Evolutionary conservation across 2,888 invertebrate genomes (phyloP).

Genomic region (Apamea anceps): DNA sequence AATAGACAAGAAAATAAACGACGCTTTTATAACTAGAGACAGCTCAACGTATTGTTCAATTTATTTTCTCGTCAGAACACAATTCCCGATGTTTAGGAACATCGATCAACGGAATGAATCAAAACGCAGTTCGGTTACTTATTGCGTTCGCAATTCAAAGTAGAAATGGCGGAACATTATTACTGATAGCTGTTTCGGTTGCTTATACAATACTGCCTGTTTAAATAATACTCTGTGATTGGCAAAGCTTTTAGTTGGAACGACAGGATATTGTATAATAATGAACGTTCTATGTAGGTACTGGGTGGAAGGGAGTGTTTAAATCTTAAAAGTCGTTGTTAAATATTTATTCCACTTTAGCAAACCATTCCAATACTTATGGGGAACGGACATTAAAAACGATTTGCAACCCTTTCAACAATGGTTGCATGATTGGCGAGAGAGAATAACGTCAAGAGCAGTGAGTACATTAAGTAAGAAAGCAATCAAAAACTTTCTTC

Average conservation of each 20-base stretch:
- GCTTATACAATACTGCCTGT: neutral
- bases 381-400: neutral
- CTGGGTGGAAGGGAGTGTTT: neutral
- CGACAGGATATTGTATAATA: neutral
- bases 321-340: neutral
- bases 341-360: neutral
- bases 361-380: neutral
- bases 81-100: constrained; percentile 28
- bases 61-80: constrained; percentile 18
- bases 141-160: constrained; percentile 32
- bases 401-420: neutral
- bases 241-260: neutral
- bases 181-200: constrained; percentile 3
- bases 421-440: neutral
- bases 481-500: constrained; percentile 33
- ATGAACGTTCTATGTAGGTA: neutral
- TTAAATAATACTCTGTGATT: neutral
- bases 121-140: constrained; percentile 16
- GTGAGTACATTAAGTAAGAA: constrained; percentile 10
- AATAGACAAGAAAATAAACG: constrained; percentile 34
- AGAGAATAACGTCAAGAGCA: constrained; percentile 7
- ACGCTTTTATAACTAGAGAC: constrained; percentile 21
- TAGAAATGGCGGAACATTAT: constrained; percentile 6
- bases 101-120: constrained; percentile 16
- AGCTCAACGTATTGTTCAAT: constrained; percentile 15